Evolutionary conservation across 2,888 invertebrate species (phyloP), one percentile per base, ranked within the genome.

Genomic region (Erebia epiphron): DNA sequence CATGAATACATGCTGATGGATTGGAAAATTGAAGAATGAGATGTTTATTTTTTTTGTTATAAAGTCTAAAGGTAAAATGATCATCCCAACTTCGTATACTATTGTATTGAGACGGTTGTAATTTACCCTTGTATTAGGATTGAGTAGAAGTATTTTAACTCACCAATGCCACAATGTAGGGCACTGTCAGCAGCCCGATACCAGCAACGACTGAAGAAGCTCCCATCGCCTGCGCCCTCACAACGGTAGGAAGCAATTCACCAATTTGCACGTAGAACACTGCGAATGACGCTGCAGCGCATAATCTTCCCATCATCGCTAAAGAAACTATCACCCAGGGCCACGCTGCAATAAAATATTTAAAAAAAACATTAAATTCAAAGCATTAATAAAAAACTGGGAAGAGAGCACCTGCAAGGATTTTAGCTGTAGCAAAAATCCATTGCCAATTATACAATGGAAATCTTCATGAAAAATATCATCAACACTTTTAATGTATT

Each of bases 191-290:
- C 10, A 95, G 84, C 0, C 95, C 95, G 35, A 95, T 84, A 1
- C 95, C 95, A 1, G 95, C 93, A 76, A 95, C 93, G 79, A 96
- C 95, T 0, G 95, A 95, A 0, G 95, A 94, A 46, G 95, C 94
- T 0, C 95, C 95, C 95, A 95, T 95, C 1, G 95, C 95, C 77
- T 95, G 95, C 0, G 95, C 95, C 56, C 95, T 86, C 57, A 95
- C 81, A 10, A 95, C 95, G 0, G 96, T 96, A 0, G 96, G 96
- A 74, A 95, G 88, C 4, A 96, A 83, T 79, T 96, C 96, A 0
- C 95, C 96, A 2, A 96, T 95, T 79, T 95, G 94, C 2, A 96
- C 95, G 85, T 96, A 96, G 84, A 96, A 95, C 0, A 95, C 95
- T 0, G 95, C 94, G 79, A 96, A 96, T 0, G 95, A 95, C 0